Evolutionary conservation across 2,888 invertebrate genomes (phyloP).

Genomic region (Scelioninae gen. 1): DNA sequence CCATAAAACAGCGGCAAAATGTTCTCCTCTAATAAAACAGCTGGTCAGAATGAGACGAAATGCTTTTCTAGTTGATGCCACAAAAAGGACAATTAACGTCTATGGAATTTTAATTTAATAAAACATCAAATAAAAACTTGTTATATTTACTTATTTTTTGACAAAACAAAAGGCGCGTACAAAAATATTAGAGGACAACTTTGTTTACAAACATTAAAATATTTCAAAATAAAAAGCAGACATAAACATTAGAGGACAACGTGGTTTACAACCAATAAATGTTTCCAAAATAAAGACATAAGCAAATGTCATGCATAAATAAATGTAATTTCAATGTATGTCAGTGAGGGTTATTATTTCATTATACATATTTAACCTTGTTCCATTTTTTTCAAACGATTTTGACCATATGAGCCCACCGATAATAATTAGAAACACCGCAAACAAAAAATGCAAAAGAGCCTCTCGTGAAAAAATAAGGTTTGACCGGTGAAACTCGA

Average conservation of each 20-base stretch:
- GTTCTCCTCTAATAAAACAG: background rate
- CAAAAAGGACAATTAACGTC: conserved; percentile 14
- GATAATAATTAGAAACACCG: conserved; percentile 50
- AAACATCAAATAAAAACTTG: no score
- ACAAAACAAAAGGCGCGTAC: conserved; percentile 9
- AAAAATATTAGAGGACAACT: no score
- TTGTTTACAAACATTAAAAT: no score
- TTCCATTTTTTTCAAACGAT: no score
- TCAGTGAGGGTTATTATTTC: no score
- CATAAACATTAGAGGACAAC: background rate
- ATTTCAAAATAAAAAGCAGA: background rate
- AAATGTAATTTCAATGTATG: no score
- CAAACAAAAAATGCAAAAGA: conserved; percentile 45
- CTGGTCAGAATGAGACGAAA: background rate
- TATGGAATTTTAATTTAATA: background rate
- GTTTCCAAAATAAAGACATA: no score
- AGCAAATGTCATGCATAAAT: no score
- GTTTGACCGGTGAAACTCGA: conserved; percentile 55
- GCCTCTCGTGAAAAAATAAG: conserved; percentile 47
- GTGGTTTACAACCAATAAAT: no score
- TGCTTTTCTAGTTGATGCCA: background rate
- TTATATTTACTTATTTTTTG: background rate
- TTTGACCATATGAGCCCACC: conserved; percentile 51
- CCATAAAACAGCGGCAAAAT: conserved; percentile 18
- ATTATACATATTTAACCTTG: no score